Evolutionary conservation across 1,140 invertebrate genomes (phyloP), one percentile per base, ranked within the genome.

Genomic region (Drosophila triauraria): DNA sequence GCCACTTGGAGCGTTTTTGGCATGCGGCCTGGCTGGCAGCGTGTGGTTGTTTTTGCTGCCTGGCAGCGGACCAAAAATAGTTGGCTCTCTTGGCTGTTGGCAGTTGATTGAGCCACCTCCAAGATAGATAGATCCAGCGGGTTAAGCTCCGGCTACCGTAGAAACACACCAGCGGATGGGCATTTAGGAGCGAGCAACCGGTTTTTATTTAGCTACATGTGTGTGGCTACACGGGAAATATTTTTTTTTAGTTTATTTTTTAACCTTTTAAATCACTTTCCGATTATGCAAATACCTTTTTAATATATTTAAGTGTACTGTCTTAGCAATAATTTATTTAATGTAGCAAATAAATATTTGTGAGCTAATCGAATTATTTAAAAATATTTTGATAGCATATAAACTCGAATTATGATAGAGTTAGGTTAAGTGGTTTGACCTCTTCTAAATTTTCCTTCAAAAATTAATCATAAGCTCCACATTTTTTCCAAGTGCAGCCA

Each of bases 1-100:
- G 84, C 78, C 80, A 75, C 80, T 87, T 87, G 64, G 40, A 84
- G 58, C 84, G 74, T 78, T 87, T 87, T 88, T 88, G 84, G 84
- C 85, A 90, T 88, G 82, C 70, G 82, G 69, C 75, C 48, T 38
- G 35, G 40, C 53, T 46, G 62, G 44, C 62, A 40, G 40, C 79
- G 71, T 53, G 32, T 61, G 47, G 48, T 69, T 68, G 57, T 57
- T 77, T 62, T 44, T 48, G 59, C 51, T 70, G 53, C 40, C 65
- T 87, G 84, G 84, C 84, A 88, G 50, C 80, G 60, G 47, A 88
- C 84, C 84, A 87, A 87, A 88, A 88, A 80, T 78, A 88, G 83
- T 86, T 78, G 68, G 38, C 61, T 56, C 20, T 56, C 35, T 35
- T 35, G 20, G 20, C 35, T 40, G 53, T 56, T 63, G 80, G 48